Evolutionary conservation across 2,888 invertebrate species (phyloP).

Genomic region (Ischnura elegans): DNA sequence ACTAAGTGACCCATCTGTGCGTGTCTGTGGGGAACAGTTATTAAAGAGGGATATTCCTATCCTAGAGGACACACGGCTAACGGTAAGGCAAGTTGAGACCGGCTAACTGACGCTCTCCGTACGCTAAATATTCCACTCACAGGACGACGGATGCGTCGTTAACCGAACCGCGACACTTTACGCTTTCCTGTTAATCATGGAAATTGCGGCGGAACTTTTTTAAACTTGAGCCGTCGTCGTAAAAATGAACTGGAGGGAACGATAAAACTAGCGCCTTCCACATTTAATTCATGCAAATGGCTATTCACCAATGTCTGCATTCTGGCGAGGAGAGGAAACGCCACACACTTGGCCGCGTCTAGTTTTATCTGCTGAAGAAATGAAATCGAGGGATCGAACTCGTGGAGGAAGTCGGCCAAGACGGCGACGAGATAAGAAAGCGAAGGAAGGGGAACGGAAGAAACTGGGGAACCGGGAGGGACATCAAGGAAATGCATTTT

Average conservation of each 20-base stretch:
- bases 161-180: not conserved
- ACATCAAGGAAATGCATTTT: no score
- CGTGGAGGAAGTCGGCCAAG: not conserved
- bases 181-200: not conserved
- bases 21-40: not conserved
- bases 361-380: constrained; percentile 11
- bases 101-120: not conserved
- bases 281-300: not conserved
- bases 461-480: no score
- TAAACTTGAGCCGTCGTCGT: not conserved
- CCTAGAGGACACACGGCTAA: not conserved
- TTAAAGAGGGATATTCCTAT: not conserved
- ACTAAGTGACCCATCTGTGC: not conserved
- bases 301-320: not conserved
- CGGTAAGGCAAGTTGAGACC: not conserved
- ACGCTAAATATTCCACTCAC: constrained; percentile 3
- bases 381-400: not conserved
- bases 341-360: not conserved
- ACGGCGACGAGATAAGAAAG: no score
- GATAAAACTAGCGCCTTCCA: not conserved
- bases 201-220: not conserved
- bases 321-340: not conserved
- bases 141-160: not conserved
- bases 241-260: not conserved
- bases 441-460: no score